Conservation (phyloP, 53 echinoderm and acorn worm species). For the Henricia sp. region DNA sequence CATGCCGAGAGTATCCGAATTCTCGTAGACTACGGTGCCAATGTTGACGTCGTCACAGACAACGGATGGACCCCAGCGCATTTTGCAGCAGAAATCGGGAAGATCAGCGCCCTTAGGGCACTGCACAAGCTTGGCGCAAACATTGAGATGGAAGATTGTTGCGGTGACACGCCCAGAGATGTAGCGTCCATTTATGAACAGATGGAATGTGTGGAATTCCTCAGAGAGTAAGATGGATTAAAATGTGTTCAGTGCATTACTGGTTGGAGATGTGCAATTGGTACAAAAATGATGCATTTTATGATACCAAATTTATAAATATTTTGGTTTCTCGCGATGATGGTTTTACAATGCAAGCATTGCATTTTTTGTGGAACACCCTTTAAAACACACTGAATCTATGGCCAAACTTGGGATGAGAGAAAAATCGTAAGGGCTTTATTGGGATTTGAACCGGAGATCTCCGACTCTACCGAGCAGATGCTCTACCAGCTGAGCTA, state of each 20-base stretch:
- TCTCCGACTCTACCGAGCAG: too few species aligned
- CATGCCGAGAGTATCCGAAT: slow-evolving; percentile 91
- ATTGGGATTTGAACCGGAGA: too few species aligned
- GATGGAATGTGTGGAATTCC: slow-evolving; percentile 81
- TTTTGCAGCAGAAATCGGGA: slow-evolving; percentile 94
- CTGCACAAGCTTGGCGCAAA: slow-evolving; percentile 85
- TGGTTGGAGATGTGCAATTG: neutral
- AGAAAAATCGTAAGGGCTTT: too few species aligned
- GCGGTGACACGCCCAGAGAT: slow-evolving; percentile 81
- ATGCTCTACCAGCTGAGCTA: too few species aligned
- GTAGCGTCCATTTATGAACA: slow-evolving; percentile 86
- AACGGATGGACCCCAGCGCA: slow-evolving; percentile 90
- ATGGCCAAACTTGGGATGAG: too few species aligned
- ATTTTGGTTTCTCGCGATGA: too few species aligned
- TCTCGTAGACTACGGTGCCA: slow-evolving; percentile 87
- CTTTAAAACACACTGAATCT: too few species aligned
- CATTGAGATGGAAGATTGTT: slow-evolving; percentile 69
- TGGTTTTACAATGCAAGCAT: too few species aligned
- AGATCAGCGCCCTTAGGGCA: slow-evolving; percentile 74
- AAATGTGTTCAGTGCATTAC: neutral
- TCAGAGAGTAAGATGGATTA: slow-evolving; percentile 81
- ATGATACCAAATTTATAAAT: too few species aligned
- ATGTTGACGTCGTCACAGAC: slow-evolving; percentile 83
- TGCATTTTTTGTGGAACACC: too few species aligned
- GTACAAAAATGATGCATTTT: too few species aligned